Base-by-base conservation (phyloP, 2,888 invertebrate genomes). In the Pseudanteris insignis region DNA sequence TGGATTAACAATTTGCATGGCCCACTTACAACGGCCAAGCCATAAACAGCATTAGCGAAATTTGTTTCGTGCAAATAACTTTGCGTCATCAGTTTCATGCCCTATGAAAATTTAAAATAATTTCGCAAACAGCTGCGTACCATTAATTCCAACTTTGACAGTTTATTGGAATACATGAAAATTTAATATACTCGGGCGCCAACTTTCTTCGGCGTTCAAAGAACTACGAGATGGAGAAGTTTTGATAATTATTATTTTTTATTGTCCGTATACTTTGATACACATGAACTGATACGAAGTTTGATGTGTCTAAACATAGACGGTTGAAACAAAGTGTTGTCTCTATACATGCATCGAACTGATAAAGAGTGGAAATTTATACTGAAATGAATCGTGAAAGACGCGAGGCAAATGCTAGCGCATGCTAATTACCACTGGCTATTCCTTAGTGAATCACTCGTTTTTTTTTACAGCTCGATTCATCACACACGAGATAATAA, bases 381-480 rank as follows among this genome's bases (percentile, higher is more conserved):
- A 24, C 8, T 34, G 21, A 30, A 53, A 40, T 30, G 47, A 41
- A 40, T 41, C 36, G 55, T 47, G 47, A 47, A 41, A 55, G 55
- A 55, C 47, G 15, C 41, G 34, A 48, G 36, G 30, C 37, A 37
- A 48, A 57, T 34, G 43, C 48, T 11, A 37, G 21, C 37, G 9
- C 32, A 15, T 25, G 33, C 37, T 48, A 50, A 50, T 58, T 58
- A 50, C 41, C 30, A 38, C 44, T 43, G 37, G 26, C 44, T 50
- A 58, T 38, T 58, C 28, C 21, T 43, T 57, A 57, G 48, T 57
- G n/a, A n/a, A n/a, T n/a, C n/a, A n/a, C n/a, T n/a, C n/a, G n/a
- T n/a, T n/a, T n/a, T n/a, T n/a, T n/a, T n/a, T n/a, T n/a, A n/a
- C n/a, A n/a, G n/a, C n/a, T n/a, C n/a, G n/a, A n/a, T n/a, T n/a